Base-by-base conservation (phyloP, 2,113 vertebrate species). In the Brachionichthys hirsutus region DNA sequence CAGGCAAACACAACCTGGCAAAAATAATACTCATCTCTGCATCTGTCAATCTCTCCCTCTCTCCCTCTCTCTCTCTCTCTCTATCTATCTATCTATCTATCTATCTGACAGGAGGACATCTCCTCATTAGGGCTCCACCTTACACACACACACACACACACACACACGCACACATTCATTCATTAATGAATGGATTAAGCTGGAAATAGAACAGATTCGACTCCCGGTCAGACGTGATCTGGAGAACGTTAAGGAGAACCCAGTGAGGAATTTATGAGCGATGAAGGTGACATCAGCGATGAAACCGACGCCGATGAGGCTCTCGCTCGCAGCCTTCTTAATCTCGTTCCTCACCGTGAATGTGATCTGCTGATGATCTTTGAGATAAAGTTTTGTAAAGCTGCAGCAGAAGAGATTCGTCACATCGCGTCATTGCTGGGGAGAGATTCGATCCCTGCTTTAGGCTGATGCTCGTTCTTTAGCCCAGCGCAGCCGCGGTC, bases 91-190 rank as follows among this genome's bases (percentile, higher is more conserved):
- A 12, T 56, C 47, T 65, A 47, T 60, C 63, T 58, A 50, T 81
- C 67, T 64, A 11, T 64, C 72, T 67, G 72, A 49, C 76, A 80
- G 69, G 72, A 75, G 73, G 84, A 81, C 78, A 86, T 85, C 75
- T 73, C 78, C 84, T 83, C 78, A 88, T 88, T 86, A 86, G 35
- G 3, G 42, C 42, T n/a, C 57, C 50, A 45, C 17, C 35, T 12
- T 22, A 35, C 52, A 35, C 18, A 6, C 54, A 10, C 53, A 13
- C 45, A 59, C 57, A 45, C 3, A 7, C 35, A 6, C 44, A 36
- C 38, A 22, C 30, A 60, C 3, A 41, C 38, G n/a, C 49, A 58
- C 72, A 36, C 36, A 67, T 56, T 51, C 49, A 50, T 61, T 62
- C 64, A 55, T 65, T n/a, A n/a, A n/a, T n/a, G n/a, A 68, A 38